Percentiles rank a stretch among this genome's conserved stretches.
These are phyloP conservation scores for Brachionus rotundiformis DNA, from an alignment of 1,140 invertebrate species.

Conservation along the genomic window DNA sequence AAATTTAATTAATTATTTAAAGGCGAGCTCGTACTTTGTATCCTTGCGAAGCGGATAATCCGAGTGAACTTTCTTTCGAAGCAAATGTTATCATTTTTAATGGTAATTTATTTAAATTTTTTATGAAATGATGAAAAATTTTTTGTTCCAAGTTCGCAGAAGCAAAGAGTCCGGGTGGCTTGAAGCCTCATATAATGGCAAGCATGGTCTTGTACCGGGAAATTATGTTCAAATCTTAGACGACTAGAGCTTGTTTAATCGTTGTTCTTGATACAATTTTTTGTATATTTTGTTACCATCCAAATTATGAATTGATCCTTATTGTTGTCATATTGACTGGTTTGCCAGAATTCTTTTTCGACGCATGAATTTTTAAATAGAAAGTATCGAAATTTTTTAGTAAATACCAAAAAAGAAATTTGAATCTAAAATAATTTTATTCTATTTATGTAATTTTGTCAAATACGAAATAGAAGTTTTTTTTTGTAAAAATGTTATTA, in stretches of 20 bases:
- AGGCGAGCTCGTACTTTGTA: constrained; percentile 83
- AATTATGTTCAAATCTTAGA: constrained; percentile 84
- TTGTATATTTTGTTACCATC: background rate
- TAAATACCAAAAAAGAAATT: background rate
- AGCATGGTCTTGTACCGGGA: constrained; percentile 88
- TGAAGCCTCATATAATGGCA: constrained; percentile 88
- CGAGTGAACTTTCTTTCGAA: constrained; percentile 93
- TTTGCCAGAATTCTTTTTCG: background rate
- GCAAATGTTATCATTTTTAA: constrained; percentile 96
- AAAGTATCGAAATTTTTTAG: constrained; percentile 1
- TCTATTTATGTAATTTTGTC: constrained; percentile 12
- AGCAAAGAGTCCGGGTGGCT: constrained; percentile 94
- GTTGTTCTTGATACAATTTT: background rate
- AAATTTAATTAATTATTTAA: constrained; percentile 52
- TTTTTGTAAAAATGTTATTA: background rate
- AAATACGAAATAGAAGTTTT: background rate
- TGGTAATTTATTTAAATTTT: constrained; percentile 69
- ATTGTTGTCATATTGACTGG: background rate
- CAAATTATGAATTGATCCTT: background rate
- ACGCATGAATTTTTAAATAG: background rate
- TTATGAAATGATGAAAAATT: constrained; percentile 53
- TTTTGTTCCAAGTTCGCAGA: constrained; percentile 73
- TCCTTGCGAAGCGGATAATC: constrained; percentile 89
- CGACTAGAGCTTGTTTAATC: constrained; percentile 46
- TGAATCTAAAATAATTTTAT: background rate